Evolutionary conservation across 2,113 vertebrate species (phyloP).

Genomic region (Laticauda colubrina): DNA sequence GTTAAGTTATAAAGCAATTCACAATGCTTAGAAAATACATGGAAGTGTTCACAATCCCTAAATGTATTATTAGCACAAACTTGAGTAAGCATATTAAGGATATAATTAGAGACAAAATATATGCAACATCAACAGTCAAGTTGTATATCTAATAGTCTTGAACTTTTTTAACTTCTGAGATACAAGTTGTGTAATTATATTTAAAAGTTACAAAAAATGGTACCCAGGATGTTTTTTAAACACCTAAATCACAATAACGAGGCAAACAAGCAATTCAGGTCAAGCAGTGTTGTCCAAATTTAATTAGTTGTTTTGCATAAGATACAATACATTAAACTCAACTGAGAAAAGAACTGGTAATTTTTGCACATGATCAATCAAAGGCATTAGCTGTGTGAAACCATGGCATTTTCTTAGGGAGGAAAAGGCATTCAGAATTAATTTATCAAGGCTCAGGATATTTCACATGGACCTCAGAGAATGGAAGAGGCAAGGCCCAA

Average conservation of each 20-base stretch:
- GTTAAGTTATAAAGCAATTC: neutral
- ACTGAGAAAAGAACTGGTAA: slow-evolving; percentile 27
- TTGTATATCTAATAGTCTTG: neutral
- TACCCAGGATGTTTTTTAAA: neutral
- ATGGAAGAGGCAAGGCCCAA: slow-evolving; percentile 37
- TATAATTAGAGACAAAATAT: neutral
- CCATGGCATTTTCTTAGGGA: slow-evolving; percentile 30
- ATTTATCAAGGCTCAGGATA: slow-evolving; percentile 30
- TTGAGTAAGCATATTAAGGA: neutral
- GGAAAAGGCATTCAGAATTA: slow-evolving; percentile 32
- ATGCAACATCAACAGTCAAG: neutral
- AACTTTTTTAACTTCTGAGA: neutral
- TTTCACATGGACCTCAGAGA: slow-evolving; percentile 32
- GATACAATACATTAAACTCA: slow-evolving; percentile 21
- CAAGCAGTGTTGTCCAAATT: slow-evolving; percentile 36
- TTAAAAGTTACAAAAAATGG: neutral
- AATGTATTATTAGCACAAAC: neutral
- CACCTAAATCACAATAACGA: neutral
- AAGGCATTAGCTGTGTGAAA: slow-evolving; percentile 44
- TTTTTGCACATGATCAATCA: slow-evolving; percentile 31
- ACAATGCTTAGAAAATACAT: neutral
- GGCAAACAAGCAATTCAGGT: neutral
- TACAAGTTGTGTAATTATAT: neutral
- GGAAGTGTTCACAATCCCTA: neutral
- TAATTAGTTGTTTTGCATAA: slow-evolving; percentile 57